These are phyloP conservation scores for Troilus luridus DNA, from an alignment of 2,888 invertebrate genomes.

Conservation along the genomic window DNA sequence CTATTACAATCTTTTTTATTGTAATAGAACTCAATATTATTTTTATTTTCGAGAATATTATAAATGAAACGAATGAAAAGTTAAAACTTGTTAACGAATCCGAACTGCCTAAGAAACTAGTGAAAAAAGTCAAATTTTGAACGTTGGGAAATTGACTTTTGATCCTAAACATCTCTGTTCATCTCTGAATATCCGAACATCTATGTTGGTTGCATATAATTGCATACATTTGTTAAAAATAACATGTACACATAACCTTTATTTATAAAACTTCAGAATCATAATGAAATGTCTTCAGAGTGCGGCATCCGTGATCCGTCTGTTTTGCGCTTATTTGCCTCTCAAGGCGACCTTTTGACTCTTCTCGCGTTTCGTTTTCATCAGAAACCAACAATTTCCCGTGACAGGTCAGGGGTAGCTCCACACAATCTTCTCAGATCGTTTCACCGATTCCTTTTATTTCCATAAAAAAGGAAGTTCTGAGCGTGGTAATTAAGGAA, in stretches of 20 bases:
- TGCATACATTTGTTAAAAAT: no score
- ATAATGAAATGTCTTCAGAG: neutral
- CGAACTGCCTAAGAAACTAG: no score
- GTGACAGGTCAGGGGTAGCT: slow-evolving; percentile 36
- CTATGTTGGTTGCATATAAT: no score
- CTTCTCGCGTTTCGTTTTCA: neutral
- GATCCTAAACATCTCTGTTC: no score
- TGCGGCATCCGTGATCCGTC: neutral
- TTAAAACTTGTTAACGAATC: no score
- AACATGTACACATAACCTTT: neutral
- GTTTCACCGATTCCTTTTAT: neutral
- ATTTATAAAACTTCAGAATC: neutral
- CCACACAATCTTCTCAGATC: neutral
- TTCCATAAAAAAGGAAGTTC: neutral
- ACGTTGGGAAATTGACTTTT: no score
- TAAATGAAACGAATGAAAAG: no score
- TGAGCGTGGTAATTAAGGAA: neutral
- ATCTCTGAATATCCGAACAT: no score
- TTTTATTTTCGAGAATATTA: no score
- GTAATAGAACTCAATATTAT: no score
- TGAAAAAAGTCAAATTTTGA: no score
- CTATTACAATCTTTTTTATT: no score
- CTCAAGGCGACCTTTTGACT: slow-evolving; percentile 12
- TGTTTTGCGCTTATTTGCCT: slow-evolving; percentile 22
- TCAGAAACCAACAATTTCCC: slow-evolving; percentile 7